Conservation (phyloP, 2,797 vertebrate genomes). For the Vireo griseus region DNA sequence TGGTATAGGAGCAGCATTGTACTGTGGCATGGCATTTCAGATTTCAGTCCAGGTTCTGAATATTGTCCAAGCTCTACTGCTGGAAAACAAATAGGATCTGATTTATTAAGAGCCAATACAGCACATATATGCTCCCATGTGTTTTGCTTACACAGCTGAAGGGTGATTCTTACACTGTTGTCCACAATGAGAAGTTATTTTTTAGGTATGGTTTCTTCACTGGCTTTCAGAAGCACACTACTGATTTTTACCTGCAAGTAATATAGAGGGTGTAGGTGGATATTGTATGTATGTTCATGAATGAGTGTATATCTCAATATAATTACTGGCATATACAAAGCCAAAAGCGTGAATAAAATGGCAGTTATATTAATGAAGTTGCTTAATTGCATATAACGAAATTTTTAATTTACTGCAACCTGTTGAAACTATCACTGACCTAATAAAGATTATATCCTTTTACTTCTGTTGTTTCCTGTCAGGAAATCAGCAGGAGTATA, state of each 20-base stretch:
- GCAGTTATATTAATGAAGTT: constrained; percentile 63
- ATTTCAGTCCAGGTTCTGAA: constrained; percentile 13
- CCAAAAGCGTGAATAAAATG: constrained; percentile 42
- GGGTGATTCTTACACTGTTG: background rate
- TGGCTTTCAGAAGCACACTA: background rate
- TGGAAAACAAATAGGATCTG: background rate
- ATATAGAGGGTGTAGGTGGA: background rate
- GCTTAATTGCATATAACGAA: constrained; percentile 63
- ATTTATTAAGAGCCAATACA: background rate
- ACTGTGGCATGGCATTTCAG: background rate
- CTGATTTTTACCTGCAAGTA: background rate
- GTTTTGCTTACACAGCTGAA: background rate
- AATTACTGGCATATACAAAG: constrained; percentile 48
- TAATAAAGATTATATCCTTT: constrained; percentile 66
- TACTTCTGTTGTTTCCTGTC: constrained; percentile 65
- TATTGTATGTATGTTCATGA: background rate
- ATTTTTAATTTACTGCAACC: constrained; percentile 63
- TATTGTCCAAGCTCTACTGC: background rate
- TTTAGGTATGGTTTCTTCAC: background rate
- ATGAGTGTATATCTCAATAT: background rate
- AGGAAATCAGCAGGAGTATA: constrained; percentile 59
- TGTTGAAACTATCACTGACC: constrained; percentile 62
- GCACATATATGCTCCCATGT: background rate
- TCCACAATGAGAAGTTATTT: background rate
- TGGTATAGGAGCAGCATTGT: background rate